phyloP scores from a whole-genome alignment of 1,140 invertebrate genomes.

The Octopus bimaculoides region DNA sequence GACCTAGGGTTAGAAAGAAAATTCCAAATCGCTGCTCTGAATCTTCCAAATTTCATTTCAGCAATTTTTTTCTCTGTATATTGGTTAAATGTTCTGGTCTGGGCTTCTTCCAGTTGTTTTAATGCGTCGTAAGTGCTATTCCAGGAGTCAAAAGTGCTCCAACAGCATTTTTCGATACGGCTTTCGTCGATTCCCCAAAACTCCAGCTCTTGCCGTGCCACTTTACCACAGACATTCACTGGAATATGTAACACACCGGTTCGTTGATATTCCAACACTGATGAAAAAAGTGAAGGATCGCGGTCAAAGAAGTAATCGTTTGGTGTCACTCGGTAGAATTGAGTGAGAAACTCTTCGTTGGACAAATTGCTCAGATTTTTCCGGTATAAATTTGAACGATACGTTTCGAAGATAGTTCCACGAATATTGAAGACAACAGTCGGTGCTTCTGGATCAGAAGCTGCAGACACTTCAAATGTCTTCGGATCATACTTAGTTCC shows the following conservation, averaged over 20 bases:
- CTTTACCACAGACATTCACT: constrained; percentile 43
- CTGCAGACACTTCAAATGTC: constrained; percentile 22
- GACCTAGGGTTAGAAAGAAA: no score
- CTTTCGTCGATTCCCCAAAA: constrained; percentile 40
- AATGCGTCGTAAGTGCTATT: constrained; percentile 32
- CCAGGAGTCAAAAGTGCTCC: constrained; percentile 37
- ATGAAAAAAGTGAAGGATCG: constrained; percentile 39
- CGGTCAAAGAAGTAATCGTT: constrained; percentile 59
- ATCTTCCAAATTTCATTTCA: no score
- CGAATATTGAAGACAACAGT: constrained; percentile 37
- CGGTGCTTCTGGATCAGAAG: constrained; percentile 22
- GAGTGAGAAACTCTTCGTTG: constrained; percentile 32
- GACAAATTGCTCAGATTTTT: constrained; percentile 32
- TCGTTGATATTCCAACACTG: constrained; percentile 45
- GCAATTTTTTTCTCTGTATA: not conserved
- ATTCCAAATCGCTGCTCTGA: no score
- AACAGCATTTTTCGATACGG: constrained; percentile 40
- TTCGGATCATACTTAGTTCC: constrained; percentile 21
- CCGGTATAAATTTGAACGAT: constrained; percentile 31
- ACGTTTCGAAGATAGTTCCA: constrained; percentile 40
- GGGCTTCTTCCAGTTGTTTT: constrained; percentile 32
- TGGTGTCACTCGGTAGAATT: constrained; percentile 63
- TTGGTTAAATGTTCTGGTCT: constrained; percentile 20
- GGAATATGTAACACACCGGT: constrained; percentile 52
- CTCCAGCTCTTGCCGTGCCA: constrained; percentile 39